Evolutionary conservation across 2,888 invertebrate genomes (phyloP), one percentile per base, ranked within the genome.

Genomic region (Drosophila yooni): DNA sequence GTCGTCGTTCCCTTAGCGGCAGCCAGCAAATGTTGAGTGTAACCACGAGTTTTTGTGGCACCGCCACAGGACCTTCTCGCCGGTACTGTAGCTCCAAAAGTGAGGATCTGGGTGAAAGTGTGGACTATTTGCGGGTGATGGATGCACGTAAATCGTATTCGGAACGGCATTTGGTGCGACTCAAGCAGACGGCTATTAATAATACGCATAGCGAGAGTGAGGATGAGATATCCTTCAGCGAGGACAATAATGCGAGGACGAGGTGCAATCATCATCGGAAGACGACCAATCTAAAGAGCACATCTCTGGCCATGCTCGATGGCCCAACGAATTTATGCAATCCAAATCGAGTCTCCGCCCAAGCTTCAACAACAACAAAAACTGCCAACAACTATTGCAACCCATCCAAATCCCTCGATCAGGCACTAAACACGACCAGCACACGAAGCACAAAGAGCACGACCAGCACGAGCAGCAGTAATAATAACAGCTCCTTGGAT

Each of bases 211-310:
- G 89, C 71, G 88, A 85, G 31, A 88, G 81, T 59, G 91, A 93
- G 78, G 93, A 93, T 63, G 92, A 93, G 71, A 87, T 88, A 67
- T 91, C 92, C 83, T 91, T 92, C 78, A 91, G 91, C 73, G 92
- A 92, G 85, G 92, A 93, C 91, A 92, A 92, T 92, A 93, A 92
- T 81, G 71, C 77, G 34, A 46, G 15, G 46, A 25, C 46, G 15
- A 46, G 8, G 46, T 15, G 46, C 25, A 25, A 46, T 76, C 83
- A 78, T 68, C 81, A 73, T 60, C 67, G 25, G 69, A 91, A 91
- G 85, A 92, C 90, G 90, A 92, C 92, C 91, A 92, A 92, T 91
- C 91, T 92, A 65, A 92, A 92, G 80, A 92, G 92, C 90, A 92
- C 92, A 82, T 92, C 92, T 70, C 82, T 92, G 91, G 92, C 92